Conservation (phyloP, 2,797 vertebrate species). For the Sebastes variabilis region DNA sequence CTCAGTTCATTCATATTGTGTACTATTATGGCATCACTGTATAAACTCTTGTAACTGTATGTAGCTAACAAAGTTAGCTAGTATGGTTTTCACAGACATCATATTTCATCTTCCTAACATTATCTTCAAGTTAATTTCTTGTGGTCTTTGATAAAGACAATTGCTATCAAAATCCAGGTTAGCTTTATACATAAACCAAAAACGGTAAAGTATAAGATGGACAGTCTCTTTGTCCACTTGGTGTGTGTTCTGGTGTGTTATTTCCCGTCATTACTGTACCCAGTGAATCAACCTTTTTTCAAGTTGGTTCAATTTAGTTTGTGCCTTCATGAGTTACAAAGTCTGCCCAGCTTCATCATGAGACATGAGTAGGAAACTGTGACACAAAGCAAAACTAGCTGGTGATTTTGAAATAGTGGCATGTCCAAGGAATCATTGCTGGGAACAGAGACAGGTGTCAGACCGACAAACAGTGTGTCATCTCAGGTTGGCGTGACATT, state of each 20-base stretch:
- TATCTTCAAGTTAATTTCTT: not conserved
- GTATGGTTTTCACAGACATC: not conserved
- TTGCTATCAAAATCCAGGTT: not conserved
- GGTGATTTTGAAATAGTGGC: constrained; percentile 11
- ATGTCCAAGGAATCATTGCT: not conserved
- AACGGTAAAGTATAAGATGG: not conserved
- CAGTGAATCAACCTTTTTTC: not conserved
- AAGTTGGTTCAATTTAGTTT: not conserved
- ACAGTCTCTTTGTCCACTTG: not conserved
- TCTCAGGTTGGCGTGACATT: not conserved
- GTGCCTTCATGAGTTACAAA: not conserved
- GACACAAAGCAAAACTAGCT: not conserved
- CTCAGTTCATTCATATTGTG: too few relatives aligned
- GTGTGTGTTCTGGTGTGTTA: not conserved
- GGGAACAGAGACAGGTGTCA: not conserved
- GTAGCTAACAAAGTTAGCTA: not conserved
- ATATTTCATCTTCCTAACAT: not conserved
- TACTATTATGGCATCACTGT: too few relatives aligned
- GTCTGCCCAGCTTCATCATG: not conserved
- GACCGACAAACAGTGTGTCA: constrained; percentile 5
- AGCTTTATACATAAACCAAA: not conserved
- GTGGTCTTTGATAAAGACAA: not conserved
- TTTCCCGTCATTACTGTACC: not conserved
- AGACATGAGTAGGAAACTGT: not conserved
- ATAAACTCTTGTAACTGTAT: too few relatives aligned